phyloP scores from a whole-genome alignment of 2,888 invertebrate species.

The Actias luna region DNA sequence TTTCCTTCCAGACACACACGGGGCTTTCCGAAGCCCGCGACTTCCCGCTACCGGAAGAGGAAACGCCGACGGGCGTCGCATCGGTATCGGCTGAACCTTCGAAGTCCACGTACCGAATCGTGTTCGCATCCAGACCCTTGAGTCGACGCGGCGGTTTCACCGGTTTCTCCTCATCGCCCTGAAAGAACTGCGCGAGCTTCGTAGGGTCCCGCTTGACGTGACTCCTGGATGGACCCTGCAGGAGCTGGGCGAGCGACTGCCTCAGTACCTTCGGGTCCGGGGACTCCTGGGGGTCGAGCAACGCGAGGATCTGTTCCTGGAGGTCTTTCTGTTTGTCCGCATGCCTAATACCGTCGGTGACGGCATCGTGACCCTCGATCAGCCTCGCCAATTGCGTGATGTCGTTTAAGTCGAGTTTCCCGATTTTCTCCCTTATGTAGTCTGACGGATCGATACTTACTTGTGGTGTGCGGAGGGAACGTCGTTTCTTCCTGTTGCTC shows the following conservation, averaged over 20 bases:
- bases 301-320: constrained; percentile 66
- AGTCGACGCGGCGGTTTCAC: constrained; percentile 52
- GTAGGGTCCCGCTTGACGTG: constrained; percentile 40
- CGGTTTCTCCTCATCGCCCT: constrained; percentile 42
- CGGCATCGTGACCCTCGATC: constrained; percentile 63
- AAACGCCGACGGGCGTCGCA: constrained; percentile 44
- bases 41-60: constrained; percentile 35
- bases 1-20: constrained; percentile 24
- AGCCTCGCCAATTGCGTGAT: constrained; percentile 65
- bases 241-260: constrained; percentile 54
- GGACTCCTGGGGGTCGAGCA: constrained; percentile 63
- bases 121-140: constrained; percentile 57
- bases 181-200: constrained; percentile 52
- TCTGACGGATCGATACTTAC: constrained; percentile 74
- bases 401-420: constrained; percentile 66
- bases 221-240: constrained; percentile 53
- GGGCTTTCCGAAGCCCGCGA: constrained; percentile 36
- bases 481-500: constrained; percentile 67
- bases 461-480: constrained; percentile 58
- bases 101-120: constrained; percentile 48
- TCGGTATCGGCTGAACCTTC: constrained; percentile 63
- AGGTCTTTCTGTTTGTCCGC: constrained; percentile 55
- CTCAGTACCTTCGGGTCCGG: constrained; percentile 56
- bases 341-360: constrained; percentile 33
- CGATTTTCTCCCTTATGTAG: constrained; percentile 65